These are phyloP conservation scores for Lanius ludovicianus DNA, from an alignment of 2,113 vertebrate genomes.

Conservation along the genomic window DNA sequence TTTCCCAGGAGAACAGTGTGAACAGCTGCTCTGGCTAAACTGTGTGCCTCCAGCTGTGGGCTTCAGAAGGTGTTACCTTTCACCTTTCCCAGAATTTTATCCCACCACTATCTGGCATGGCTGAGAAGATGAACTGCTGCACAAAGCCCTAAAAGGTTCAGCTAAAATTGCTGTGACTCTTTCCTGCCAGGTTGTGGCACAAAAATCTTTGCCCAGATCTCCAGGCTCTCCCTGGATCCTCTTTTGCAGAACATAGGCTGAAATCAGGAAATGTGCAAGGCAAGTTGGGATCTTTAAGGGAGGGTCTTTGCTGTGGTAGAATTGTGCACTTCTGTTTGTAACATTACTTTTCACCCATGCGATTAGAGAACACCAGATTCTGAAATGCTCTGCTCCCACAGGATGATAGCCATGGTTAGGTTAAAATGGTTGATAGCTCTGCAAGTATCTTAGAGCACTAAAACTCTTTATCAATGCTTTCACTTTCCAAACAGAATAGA, in stretches of 20 bases:
- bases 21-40: neutral
- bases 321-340: neutral
- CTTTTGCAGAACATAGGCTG: fast-evolving
- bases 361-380: neutral
- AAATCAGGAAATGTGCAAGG: neutral
- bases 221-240: neutral
- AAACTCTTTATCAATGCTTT: neutral
- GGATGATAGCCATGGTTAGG: neutral
- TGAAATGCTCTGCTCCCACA: neutral
- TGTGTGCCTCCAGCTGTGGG: neutral
- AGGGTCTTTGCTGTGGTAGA: neutral
- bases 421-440: neutral
- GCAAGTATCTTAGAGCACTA: neutral
- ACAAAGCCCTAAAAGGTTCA: neutral
- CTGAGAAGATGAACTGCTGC: neutral
- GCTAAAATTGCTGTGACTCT: neutral
- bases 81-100: neutral
- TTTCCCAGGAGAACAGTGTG: neutral
- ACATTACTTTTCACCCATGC: neutral
- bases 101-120: neutral
- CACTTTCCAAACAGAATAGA: neutral
- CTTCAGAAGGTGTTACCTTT: neutral
- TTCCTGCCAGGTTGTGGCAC: neutral
- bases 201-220: neutral
- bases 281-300: neutral